Evolutionary conservation across 2,888 invertebrate species (phyloP), one percentile per base, ranked within the genome.

Genomic region (Sphaerophoria taeniata): DNA sequence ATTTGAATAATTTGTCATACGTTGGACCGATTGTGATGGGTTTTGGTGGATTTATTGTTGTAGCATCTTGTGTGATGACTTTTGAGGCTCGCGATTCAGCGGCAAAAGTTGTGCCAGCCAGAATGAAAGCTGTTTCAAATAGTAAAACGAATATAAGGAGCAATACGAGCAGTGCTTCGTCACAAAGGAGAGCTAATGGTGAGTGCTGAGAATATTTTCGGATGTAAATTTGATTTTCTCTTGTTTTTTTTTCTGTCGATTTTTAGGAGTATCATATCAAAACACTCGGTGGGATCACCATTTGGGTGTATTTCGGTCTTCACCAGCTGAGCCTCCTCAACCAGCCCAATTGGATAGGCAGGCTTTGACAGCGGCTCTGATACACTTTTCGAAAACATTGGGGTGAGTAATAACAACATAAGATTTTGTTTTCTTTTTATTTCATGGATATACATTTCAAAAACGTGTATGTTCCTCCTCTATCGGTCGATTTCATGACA

Each of bases 11-110:
- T 90, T 93, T 98, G 70, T 97, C 98, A 0, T 99, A 98, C 91
- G 96, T 98, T n/a, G 99, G 99, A 0, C 99, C 99, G 2, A 97
- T 98, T 87, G 96, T 99, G 70, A 99, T 99, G 98, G 99, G 99
- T 39, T 96, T 98, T 83, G 98, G 99, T 92, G 98, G 97, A 49
- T 99, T 99, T 91, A 97, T 98, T 88, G 97, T 99, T 51, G 98
- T 99, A 31, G 98, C 98, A 39, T 98, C 98, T 0, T 98, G 98
- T 90, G 99, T 99, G 70, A 98, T 99, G 96, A 99, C 98, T n/a
- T 98, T 99, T 90, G 99, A 99, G 91, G 98, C 98, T 0, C 94
- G 98, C 3, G 99, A 99, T 92, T 97, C 97, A 84, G 97, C 98
- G 0, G 97, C 98, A 2, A 96, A 96, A 91, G 97, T 98, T 70